Conservation (phyloP, 2,797 vertebrate genomes). For the Enteromius argenteus region DNA sequence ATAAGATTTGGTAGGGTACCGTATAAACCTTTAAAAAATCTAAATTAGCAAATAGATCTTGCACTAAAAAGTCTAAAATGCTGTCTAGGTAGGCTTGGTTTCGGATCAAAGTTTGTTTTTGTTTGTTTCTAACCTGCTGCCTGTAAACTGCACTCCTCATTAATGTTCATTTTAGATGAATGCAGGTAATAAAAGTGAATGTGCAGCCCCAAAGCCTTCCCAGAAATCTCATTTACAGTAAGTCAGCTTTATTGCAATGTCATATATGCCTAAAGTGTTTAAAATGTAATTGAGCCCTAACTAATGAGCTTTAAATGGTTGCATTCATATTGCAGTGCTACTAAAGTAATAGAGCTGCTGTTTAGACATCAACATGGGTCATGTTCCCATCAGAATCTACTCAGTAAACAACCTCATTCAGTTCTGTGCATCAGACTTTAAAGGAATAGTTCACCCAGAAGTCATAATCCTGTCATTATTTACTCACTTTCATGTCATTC, state of each 20-base stretch:
- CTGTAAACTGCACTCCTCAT: conserved; percentile 16
- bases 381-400: background rate
- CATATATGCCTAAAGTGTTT: conserved; percentile 25
- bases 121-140: background rate
- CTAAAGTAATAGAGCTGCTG: conserved; percentile 13
- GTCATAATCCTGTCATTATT: background rate
- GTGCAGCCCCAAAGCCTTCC: conserved; percentile 9
- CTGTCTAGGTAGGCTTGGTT: background rate
- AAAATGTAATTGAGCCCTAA: conserved; percentile 12
- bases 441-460: background rate
- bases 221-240: conserved; percentile 21
- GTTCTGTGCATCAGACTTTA: background rate
- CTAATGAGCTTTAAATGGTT: conserved; percentile 36
- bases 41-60: background rate
- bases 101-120: background rate
- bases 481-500: background rate
- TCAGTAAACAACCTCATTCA: conserved; percentile 16
- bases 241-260: conserved; percentile 36
- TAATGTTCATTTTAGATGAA: conserved; percentile 19
- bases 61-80: background rate
- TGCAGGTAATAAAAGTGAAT: conserved; percentile 29
- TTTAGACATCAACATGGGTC: conserved; percentile 3
- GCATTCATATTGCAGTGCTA: conserved; percentile 4
- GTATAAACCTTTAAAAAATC: background rate
- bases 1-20: background rate